phyloP scores from a whole-genome alignment of 1,140 invertebrate species.

The Bradynema listronoti region DNA sequence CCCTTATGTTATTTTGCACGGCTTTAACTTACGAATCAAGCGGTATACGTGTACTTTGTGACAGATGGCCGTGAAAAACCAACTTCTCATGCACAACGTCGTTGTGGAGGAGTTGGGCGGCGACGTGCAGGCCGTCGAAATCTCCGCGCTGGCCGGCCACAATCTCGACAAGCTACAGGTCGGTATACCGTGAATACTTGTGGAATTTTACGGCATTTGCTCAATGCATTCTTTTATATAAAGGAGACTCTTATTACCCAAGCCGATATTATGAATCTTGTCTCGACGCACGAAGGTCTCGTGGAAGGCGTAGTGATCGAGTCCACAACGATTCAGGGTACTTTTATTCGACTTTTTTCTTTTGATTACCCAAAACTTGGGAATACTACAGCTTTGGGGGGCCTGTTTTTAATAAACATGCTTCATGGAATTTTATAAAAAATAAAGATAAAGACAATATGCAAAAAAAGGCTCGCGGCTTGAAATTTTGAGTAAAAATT shows the following conservation, averaged over 20 bases:
- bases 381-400: too few relatives aligned
- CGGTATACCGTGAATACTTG: background rate
- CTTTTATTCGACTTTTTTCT: too few relatives aligned
- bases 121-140: conserved; percentile 79
- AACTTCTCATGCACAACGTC: conserved; percentile 70
- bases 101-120: conserved; percentile 81
- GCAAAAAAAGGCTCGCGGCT: too few relatives aligned
- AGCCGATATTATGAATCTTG: conserved; percentile 80
- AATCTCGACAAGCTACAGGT: conserved; percentile 44
- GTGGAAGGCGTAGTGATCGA: conserved; percentile 87
- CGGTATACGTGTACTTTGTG: too few relatives aligned
- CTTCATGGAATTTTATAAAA: too few relatives aligned
- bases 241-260: conserved; percentile 75
- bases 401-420: too few relatives aligned
- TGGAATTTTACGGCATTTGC: conserved; percentile 58
- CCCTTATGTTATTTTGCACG: too few relatives aligned
- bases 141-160: conserved; percentile 72
- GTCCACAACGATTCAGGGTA: conserved; percentile 68
- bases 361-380: too few relatives aligned
- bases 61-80: conserved; percentile 16
- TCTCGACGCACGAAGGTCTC: conserved; percentile 66
- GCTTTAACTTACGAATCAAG: too few relatives aligned
- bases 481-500: too few relatives aligned
- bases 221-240: conserved; percentile 61
- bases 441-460: too few relatives aligned